Evolutionary conservation across 35 echinoderm and acorn worm species (phyloP).

Genomic region (Nesometra sesokonis): DNA sequence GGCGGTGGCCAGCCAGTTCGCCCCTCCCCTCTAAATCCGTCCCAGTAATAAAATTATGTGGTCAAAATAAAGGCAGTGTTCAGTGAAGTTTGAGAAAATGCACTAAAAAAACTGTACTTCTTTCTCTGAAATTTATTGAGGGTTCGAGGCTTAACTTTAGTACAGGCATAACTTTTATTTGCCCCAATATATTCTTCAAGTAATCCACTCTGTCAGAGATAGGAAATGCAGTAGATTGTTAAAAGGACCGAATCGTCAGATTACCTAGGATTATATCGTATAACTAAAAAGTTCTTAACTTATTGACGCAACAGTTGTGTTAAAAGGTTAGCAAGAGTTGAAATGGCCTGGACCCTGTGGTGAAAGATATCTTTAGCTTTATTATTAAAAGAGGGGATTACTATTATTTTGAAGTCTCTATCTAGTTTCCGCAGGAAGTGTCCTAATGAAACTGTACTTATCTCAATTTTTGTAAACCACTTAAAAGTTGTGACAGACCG

Average conservation of each 20-base stretch:
- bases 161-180: too few species aligned
- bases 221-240: not conserved
- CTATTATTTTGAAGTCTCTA: not conserved
- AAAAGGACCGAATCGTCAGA: not conserved
- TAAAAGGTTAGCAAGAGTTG: not conserved
- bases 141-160: too few species aligned
- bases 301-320: not conserved
- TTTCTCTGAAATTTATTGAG: too few species aligned
- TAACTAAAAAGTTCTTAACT: not conserved
- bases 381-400: not conserved
- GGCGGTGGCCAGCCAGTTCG: too few species aligned
- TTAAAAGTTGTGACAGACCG: too few species aligned
- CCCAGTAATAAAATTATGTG: too few species aligned
- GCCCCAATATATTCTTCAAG: too few species aligned
- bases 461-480: not conserved
- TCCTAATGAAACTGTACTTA: not conserved
- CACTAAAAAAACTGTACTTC: too few species aligned
- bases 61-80: too few species aligned
- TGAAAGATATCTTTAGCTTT: not conserved
- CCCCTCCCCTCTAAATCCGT: too few species aligned
- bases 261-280: not conserved
- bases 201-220: not conserved
- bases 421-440: not conserved
- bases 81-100: too few species aligned
- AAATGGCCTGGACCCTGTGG: not conserved